Conservation (phyloP, 2,113 vertebrate species). For the Pan paniscus region DNA sequence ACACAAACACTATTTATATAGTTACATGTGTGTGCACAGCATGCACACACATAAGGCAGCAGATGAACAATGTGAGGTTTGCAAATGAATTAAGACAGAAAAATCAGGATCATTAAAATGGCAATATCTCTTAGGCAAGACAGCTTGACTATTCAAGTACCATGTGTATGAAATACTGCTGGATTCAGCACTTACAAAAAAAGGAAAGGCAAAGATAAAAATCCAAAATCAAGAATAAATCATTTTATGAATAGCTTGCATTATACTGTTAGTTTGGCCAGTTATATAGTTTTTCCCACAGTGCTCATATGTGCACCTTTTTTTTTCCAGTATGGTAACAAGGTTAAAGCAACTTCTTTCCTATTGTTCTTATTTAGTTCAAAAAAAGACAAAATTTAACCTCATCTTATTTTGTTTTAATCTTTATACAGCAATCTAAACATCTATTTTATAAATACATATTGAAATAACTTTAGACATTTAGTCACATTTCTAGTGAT, state of each 20-base stretch:
- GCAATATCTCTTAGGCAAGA: conserved; percentile 66
- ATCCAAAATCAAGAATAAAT: conserved; percentile 46
- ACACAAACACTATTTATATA: conserved; percentile 80
- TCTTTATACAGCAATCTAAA: conserved; percentile 29
- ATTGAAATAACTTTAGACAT: conserved; percentile 25
- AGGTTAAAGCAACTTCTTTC: conserved; percentile 34
- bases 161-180: conserved; percentile 67
- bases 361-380: conserved; percentile 24
- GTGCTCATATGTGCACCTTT: conserved; percentile 67
- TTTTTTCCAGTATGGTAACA: background rate
- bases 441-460: conserved; percentile 18
- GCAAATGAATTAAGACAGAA: conserved; percentile 75
- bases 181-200: conserved; percentile 45
- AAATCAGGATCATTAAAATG: conserved; percentile 71
- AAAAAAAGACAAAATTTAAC: conserved; percentile 43
- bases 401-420: conserved; percentile 55
- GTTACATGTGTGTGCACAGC: conserved; percentile 71
- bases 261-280: conserved; percentile 55
- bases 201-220: conserved; percentile 41
- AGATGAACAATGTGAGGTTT: conserved; percentile 77
- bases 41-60: conserved; percentile 81
- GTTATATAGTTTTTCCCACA: conserved; percentile 54
- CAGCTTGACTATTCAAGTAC: conserved; percentile 72
- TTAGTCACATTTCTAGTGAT: conserved; percentile 30
- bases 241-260: conserved; percentile 21